Evolutionary conservation across 2,888 invertebrate species (phyloP), one percentile per base, ranked within the genome.

Genomic region (Plebejus melissa): DNA sequence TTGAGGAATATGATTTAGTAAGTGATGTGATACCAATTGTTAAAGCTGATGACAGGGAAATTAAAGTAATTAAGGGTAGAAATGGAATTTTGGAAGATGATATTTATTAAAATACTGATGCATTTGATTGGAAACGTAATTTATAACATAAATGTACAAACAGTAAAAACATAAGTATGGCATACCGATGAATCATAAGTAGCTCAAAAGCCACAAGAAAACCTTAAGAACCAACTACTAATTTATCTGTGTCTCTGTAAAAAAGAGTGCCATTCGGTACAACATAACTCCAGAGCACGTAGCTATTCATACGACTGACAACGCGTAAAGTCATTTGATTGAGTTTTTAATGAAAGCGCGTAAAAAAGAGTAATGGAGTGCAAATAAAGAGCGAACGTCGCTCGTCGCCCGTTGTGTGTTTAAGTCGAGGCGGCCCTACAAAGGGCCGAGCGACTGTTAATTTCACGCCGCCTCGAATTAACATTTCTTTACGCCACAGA

Each of bases 381-480:
- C 93, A 92, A 93, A 93, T 92, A 92, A 92, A 89, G 88, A 87
- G 88, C 82, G 82, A 82, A 83, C 88, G 88, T 84, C 84, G 85
- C 87, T 89, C 90, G 93, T 93, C 93, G 90, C 91, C 90, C 90
- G 92, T 93, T 93, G 93, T 93, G 91, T 93, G 92, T 93, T 93
- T 93, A 93, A 84, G 89, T 88, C 89, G 91, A 85, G 86, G 90
- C 90, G 89, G 90, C 82, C 88, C 87, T 87, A 93, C 92, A 93
- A 94, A 94, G 91, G 89, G 87, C 88, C 85, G 83, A 86, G 90
- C 92, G 89, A 90, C 91, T 93, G 90, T 94, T 94, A 94, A 94
- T 94, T 94, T 94, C 94, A 94, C 94, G 94, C 92, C 87, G 91
- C 88, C 90, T 94, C 93, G 90, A 94, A 94, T 94, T 94, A 94